Base-by-base conservation (phyloP, 2,113 vertebrate genomes). In the Beaufortia kweichowensis region DNA sequence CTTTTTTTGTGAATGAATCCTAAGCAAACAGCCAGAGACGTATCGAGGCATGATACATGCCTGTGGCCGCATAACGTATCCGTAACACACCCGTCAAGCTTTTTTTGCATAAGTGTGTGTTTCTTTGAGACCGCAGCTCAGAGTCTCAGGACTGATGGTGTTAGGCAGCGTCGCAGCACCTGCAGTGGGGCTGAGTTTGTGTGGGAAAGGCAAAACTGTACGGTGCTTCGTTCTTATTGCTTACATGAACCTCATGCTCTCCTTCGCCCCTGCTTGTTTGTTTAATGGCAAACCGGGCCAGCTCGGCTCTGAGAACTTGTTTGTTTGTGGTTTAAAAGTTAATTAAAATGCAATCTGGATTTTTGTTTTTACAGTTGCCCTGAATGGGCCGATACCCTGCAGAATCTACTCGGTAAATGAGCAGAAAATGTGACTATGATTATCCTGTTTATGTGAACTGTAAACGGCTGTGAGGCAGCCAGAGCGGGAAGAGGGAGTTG, bases 171-270 rank as follows among this genome's bases (percentile, higher is more conserved):
- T 59, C 67, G 83, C 85, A 86, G 80, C 87, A 92, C 91, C 91
- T 94, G 90, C 85, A 81, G 75, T 63, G 75, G 69, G 76, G 24
- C 62, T 80, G 66, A 84, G 85, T 74, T 85, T 87, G 90, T 91
- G 91, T 92, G 92, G 91, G 90, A 92, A 93, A 87, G 84, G 82
- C 87, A 84, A 82, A 87, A 85, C 89, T 88, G 84, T 75, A 72
- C 79, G 21, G 87, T 78, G 87, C 89, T 84, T 87, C 91, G 91
- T 89, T 94, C 89, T 92, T 94, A 90, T 90, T 93, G 86, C 91
- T 92, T 90, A 89, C 90, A n/a, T 53, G 88, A 90, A 86, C 77
- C 84, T 90, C 86, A 85, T 86, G 91, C 87, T 76, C 76, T 85
- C 91, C 71, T 50, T 23, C 87, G 61, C 68, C 83, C 83, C 85